Evolutionary conservation across 2,113 vertebrate genomes (phyloP), one percentile per base, ranked within the genome.

Genomic region (Fulmarus glacialis): DNA sequence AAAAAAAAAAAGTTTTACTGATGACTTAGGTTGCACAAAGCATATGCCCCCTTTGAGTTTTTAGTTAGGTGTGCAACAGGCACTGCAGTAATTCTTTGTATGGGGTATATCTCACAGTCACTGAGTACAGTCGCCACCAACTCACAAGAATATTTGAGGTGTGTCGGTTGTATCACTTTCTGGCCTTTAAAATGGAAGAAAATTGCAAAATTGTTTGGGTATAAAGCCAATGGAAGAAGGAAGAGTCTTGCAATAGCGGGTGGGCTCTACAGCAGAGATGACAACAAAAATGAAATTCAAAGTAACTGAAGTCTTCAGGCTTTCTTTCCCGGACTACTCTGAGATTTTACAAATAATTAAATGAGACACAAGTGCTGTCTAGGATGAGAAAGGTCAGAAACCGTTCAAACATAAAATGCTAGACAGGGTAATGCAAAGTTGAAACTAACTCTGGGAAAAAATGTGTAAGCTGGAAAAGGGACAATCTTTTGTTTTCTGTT

Each of bases 381-480:
- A 85, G 40, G 89, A 97, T 85, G 94, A 96, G 83, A 38, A 87
- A 85, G 91, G 91, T 97, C 95, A 94, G 45, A 91, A 93, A 87
- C 7, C 52, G 58, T 53, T 77, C 77, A 97, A 82, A 92, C 18
- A 91, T 21, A 79, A 92, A 90, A 94, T 77, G 36, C 50, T 68
- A 89, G 93, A 79, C 82, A 73, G 91, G 45, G 48, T 82, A 87
- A 89, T 58, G 38, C 34, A 77, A 87, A 96, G 66, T 40, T 77
- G 58, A 91, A 95, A 75, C 58, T 70, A 73, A 87, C 64, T 74
- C 70, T 96, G 95, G 87, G 93, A 90, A 96, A 89, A 94, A 85
- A 95, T 70, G 53, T 53, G 15, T 8, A 63, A 71, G 67, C 64
- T 91, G 72, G 80, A 95, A 91, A 92, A 75, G 29, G 27, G 18